Percentiles rank a stretch among this genome's conserved stretches.
phyloP scores from a whole-genome alignment of 1,140 invertebrate species.

The Drosophila nikananu region DNA sequence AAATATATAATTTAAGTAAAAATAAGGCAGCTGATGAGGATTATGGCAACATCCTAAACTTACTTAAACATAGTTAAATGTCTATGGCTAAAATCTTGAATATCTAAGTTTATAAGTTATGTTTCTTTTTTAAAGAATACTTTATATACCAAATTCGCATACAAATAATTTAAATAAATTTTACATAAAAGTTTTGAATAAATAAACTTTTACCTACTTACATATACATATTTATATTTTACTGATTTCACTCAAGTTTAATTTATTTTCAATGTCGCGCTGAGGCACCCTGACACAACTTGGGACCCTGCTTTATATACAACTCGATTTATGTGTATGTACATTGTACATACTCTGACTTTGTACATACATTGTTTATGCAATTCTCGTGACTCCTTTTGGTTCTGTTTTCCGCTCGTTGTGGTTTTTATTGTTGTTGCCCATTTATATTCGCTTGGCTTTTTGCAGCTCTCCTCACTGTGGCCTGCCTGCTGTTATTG shows the following conservation, averaged over 20 bases:
- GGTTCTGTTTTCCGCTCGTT: constrained; percentile 53
- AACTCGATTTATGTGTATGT: constrained; percentile 34
- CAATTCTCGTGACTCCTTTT: constrained; percentile 70
- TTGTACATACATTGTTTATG: constrained; percentile 68
- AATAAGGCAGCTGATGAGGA: background rate
- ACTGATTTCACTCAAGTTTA: background rate
- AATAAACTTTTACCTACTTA: too few relatives aligned
- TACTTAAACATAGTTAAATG: background rate
- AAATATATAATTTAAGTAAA: background rate
- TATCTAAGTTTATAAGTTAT: background rate
- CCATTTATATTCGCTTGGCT: constrained; percentile 43
- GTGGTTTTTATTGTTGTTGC: constrained; percentile 39
- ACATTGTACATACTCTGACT: constrained; percentile 16
- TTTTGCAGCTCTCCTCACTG: constrained; percentile 24
- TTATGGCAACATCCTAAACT: background rate
- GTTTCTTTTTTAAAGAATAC: background rate
- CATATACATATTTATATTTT: background rate
- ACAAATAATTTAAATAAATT: background rate
- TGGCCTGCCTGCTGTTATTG: constrained; percentile 52
- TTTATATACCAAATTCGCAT: background rate
- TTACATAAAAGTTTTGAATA: too few relatives aligned
- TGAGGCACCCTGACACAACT: constrained; percentile 13
- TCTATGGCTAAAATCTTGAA: background rate
- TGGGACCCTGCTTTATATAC: constrained; percentile 27
- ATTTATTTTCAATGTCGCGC: background rate